phyloP scores from a whole-genome alignment of 1,140 invertebrate genomes.

The Drosophila subobscura region DNA sequence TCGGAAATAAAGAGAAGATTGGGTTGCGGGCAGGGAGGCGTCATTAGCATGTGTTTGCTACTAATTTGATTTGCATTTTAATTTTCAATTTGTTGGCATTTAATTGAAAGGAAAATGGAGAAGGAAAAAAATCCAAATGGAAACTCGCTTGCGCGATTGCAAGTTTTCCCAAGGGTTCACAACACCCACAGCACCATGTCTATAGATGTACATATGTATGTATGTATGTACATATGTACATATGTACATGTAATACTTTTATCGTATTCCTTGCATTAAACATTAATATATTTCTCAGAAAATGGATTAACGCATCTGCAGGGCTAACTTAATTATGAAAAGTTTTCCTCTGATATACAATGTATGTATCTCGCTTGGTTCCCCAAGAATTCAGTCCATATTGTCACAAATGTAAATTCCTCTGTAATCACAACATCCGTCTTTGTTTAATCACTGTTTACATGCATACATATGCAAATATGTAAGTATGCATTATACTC shows the following conservation, averaged over 20 bases:
- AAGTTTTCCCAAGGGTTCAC: no score
- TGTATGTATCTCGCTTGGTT: constrained; percentile 5
- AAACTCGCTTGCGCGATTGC: not conserved
- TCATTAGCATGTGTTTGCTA: constrained; percentile 46
- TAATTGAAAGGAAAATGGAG: constrained; percentile 52
- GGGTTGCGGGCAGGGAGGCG: not conserved
- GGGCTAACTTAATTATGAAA: no score
- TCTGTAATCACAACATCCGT: constrained; percentile 40
- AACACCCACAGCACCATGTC: no score
- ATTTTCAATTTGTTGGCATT: constrained; percentile 65
- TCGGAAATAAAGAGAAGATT: constrained; percentile 7
- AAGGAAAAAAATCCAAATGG: not conserved
- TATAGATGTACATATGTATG: no score
- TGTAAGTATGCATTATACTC: no score
- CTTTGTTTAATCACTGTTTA: not conserved
- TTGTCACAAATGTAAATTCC: constrained; percentile 5
- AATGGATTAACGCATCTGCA: no score
- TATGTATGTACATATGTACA: no score
- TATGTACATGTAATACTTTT: no score
- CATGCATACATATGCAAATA: no score
- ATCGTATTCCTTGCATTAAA: no score
- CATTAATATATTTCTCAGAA: no score
- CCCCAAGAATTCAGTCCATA: no score
- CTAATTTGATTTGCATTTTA: constrained; percentile 77
- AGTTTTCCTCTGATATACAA: constrained; percentile 2